A percentile compares a stretch with the other conserved stretches of the same genome.
Evolutionary conservation across 1,140 invertebrate genomes (phyloP).

Genomic region (Pissodes strobi): DNA sequence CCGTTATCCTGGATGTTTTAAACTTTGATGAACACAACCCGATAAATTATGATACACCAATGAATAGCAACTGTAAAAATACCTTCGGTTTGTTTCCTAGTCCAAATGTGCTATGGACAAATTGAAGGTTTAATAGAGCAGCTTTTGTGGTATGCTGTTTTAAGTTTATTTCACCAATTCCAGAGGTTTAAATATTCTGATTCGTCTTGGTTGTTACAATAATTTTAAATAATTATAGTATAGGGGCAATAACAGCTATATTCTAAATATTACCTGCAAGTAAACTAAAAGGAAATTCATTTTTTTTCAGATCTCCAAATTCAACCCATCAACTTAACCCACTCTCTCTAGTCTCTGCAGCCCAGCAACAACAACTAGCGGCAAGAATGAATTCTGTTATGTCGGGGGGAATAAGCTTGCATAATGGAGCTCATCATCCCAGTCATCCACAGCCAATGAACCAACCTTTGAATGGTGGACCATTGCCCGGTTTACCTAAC

Average conservation of each 20-base stretch:
- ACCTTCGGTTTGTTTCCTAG: no score
- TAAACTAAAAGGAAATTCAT: no score
- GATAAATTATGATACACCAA: no score
- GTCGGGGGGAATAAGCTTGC: conserved; percentile 58
- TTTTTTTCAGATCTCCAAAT: conserved; percentile 57
- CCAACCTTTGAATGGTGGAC: conserved; percentile 53
- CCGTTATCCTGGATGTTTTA: no score
- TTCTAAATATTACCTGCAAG: not conserved
- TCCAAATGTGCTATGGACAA: no score
- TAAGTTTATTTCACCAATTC: no score
- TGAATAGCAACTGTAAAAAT: no score
- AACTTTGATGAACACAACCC: no score
- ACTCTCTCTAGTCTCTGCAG: conserved; percentile 70
- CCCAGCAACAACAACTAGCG: conserved; percentile 49
- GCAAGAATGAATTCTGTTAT: conserved; percentile 53
- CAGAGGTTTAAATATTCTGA: no score
- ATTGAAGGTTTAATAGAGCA: no score
- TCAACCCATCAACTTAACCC: conserved; percentile 75
- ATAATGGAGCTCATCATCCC: conserved; percentile 62
- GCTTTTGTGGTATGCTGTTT: no score
- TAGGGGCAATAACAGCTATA: not conserved
- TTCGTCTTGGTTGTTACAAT: no score
- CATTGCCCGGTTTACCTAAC: conserved; percentile 32
- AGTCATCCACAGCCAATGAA: conserved; percentile 55
- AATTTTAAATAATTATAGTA: not conserved